These are phyloP conservation scores for Lasiurus borealis DNA, from an alignment of 2,113 vertebrate species.

Conservation along the genomic window DNA sequence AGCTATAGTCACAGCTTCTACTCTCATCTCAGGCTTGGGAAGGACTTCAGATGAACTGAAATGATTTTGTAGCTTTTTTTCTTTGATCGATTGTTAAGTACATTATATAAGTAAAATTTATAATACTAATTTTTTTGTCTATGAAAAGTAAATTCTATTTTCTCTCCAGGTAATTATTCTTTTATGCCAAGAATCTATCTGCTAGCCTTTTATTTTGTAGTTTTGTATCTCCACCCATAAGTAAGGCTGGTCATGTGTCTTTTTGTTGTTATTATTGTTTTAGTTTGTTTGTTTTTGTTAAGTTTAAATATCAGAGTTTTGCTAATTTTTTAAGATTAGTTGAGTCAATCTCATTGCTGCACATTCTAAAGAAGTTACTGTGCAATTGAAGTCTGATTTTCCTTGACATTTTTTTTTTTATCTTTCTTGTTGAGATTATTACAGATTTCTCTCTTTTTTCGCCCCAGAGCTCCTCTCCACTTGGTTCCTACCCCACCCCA, in stretches of 20 bases:
- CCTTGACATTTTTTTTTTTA: not conserved
- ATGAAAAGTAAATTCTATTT: not conserved
- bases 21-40: not conserved
- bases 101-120: not conserved
- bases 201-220: not conserved
- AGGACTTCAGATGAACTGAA: not conserved
- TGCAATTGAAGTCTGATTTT: not conserved
- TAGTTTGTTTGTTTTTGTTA: not conserved
- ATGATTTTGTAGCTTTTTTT: not conserved
- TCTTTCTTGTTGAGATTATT: no score
- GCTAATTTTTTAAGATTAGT: not conserved
- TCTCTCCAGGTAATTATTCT: not conserved
- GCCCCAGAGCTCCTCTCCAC: no score
- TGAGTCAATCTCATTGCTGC: not conserved
- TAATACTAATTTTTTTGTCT: not conserved
- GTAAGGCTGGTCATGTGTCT: not conserved
- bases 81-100: not conserved
- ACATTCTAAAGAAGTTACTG: not conserved
- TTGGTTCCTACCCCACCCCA: no score
- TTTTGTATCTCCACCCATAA: not conserved
- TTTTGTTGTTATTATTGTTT: not conserved
- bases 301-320: not conserved
- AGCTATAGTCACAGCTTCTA: not conserved
- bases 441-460: no score
- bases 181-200: not conserved